A percentile compares a stretch with the other conserved stretches of the same genome.
Conservation (phyloP, 1,140 invertebrate genomes). For the Linepithema humile region DNA sequence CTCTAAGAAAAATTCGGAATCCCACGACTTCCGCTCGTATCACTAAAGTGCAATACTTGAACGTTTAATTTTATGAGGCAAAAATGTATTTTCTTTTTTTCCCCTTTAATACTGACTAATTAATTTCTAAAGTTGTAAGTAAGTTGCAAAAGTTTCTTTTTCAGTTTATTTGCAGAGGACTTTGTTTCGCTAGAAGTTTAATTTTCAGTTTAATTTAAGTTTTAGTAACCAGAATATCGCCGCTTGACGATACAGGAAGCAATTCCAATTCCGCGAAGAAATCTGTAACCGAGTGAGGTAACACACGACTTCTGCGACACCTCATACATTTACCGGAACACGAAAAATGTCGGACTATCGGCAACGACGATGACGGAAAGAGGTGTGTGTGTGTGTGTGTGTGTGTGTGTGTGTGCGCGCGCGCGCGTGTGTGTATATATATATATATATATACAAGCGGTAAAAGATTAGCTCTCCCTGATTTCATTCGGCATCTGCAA, state of each 20-base stretch:
- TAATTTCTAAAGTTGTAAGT: conserved; percentile 28
- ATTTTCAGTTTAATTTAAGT: conserved; percentile 40
- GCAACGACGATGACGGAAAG: conserved; percentile 8
- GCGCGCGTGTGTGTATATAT: background rate
- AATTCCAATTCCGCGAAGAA: background rate
- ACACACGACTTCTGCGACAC: background rate
- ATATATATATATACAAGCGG: too few relatives aligned
- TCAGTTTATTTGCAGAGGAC: conserved; percentile 11
- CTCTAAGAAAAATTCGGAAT: background rate
- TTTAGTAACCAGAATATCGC: conserved; percentile 20
- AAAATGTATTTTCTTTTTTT: background rate
- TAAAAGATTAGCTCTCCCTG: background rate
- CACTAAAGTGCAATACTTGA: background rate
- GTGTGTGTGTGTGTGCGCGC: background rate
- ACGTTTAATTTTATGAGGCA: background rate
- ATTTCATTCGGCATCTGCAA: background rate
- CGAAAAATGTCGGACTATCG: conserved; percentile 21
- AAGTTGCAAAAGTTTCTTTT: background rate
- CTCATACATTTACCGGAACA: background rate
- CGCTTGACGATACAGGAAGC: background rate
- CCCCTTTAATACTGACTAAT: conserved; percentile 3
- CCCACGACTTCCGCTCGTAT: background rate
- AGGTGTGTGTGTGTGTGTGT: background rate
- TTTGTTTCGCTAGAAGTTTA: conserved; percentile 26
- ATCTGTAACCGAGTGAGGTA: background rate